A percentile compares a stretch with the other conserved stretches of the same genome.
Conservation (phyloP, 2,888 invertebrate species). For the Drosophila quinaria region DNA sequence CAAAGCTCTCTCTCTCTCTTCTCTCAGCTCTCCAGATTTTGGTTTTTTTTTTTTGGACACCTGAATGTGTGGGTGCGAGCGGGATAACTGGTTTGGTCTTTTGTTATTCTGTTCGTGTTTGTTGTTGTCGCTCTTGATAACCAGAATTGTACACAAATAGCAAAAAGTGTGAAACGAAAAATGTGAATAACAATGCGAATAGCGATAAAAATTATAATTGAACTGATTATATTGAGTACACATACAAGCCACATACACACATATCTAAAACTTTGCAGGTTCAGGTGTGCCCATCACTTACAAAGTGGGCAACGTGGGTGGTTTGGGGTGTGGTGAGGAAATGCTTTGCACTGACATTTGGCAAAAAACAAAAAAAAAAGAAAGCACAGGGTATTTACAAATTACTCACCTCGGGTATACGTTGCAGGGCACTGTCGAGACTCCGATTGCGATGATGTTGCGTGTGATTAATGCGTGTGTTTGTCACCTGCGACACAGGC, state of each 20-base stretch:
- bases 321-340: conserved; percentile 3
- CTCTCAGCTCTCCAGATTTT: conserved; percentile 11
- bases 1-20: conserved; percentile 24
- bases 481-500: conserved; percentile 86
- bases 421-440: conserved; percentile 94
- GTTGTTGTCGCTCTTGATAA: conserved; percentile 57
- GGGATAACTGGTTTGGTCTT: conserved; percentile 23
- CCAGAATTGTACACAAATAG: conserved; percentile 60
- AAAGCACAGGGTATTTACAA: not conserved
- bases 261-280: conserved; percentile 48
- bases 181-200: conserved; percentile 61
- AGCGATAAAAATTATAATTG: conserved; percentile 63
- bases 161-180: conserved; percentile 60
- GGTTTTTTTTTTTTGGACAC: not conserved
- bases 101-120: conserved; percentile 10
- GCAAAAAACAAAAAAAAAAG: not conserved
- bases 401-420: conserved; percentile 91
- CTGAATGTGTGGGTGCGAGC: conserved; percentile 19
- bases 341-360: conserved; percentile 4
- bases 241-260: conserved; percentile 17
- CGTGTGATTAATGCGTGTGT: conserved; percentile 86
- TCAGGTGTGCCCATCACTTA: conserved; percentile 26
- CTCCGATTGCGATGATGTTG: conserved; percentile 95
- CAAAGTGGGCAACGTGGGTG: conserved; percentile 7
- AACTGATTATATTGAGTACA: conserved; percentile 49